Evolutionary conservation across 2,113 vertebrate genomes (phyloP), one percentile per base, ranked within the genome.

Genomic region (Taurulus bubalis): DNA sequence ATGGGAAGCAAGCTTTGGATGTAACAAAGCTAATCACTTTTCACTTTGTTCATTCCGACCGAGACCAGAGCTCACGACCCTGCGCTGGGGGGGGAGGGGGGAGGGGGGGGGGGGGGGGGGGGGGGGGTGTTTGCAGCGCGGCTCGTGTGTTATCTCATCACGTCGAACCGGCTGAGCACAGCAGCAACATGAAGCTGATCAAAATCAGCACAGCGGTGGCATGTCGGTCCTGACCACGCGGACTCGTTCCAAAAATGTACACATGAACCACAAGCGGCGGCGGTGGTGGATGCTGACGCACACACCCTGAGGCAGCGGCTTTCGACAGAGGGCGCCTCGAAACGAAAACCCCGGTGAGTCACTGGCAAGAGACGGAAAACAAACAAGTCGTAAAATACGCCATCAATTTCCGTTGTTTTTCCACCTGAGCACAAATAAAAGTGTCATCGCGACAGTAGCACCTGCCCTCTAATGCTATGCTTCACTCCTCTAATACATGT

Each of bases 361-460:
- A 88, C 77, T 30, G 45, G 40, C 79, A 78, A 68, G 66, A 72
- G 40, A 56, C 14, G 51, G 14, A 77, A 64, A 42, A 82, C 69
- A 91, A 91, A 90, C 84, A 85, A 32, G 63, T 90, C 14, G n/a
- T 90, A 81, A 92, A 92, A 77, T 0, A 65, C 26, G 49, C 76
- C 34, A 60, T 73, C 24, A 73, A 66, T 84, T 68, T 73, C 55
- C 55, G 65, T 58, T 81, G 76, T 89, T 80, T 67, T 85, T 88
- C 30, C 81, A 80, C 74, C 75, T 79, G 53, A 66, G 66, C 4
- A 18, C 77, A 38, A 64, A 84, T 90, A 82, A 88, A 92, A 77
- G 73, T 83, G 87, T 81, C 87, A 75, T 79, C 69, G 5, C 30
- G 64, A 60, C n/a, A 30, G 72, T 22, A 24, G 71, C 72, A 69